Evolutionary conservation across 2,888 invertebrate species (phyloP).

Genomic region (Clepsis dumicolana): DNA sequence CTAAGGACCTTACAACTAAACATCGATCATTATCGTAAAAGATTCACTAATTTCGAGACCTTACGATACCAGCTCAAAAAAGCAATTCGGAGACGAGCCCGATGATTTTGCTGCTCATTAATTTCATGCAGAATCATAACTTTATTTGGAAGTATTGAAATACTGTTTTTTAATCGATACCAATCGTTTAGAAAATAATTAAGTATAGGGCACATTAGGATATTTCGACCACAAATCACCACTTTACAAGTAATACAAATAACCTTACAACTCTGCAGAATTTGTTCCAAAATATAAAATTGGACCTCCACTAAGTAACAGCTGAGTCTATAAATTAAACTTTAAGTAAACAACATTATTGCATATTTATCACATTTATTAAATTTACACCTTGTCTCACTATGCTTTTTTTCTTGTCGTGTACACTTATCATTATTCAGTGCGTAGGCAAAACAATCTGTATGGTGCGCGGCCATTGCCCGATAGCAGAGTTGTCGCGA

Average conservation of each 20-base stretch:
- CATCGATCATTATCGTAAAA: conserved; percentile 8
- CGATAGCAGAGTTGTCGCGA: conserved; percentile 17
- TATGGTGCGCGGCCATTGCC: conserved; percentile 29
- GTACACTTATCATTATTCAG: conserved; percentile 30
- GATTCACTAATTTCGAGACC: background rate
- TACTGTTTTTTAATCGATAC: background rate
- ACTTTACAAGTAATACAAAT: background rate
- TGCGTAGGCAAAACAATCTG: conserved; percentile 15
- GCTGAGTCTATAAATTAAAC: background rate
- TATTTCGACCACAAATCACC: conserved; percentile 16
- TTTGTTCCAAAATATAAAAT: background rate
- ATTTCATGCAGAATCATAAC: background rate
- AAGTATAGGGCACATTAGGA: conserved; percentile 37
- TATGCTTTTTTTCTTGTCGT: conserved; percentile 23
- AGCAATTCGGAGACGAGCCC: background rate
- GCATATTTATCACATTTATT: conserved; percentile 34
- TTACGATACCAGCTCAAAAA: background rate
- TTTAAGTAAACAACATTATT: conserved; percentile 33
- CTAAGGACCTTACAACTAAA: conserved; percentile 37
- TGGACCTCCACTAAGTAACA: background rate
- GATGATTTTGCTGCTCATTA: background rate
- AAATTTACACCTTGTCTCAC: conserved; percentile 27
- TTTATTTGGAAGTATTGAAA: background rate
- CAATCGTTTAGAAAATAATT: conserved; percentile 19
- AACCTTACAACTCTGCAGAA: background rate